phyloP scores from a whole-genome alignment of 1,140 invertebrate genomes.

The Phymastichus coffea region DNA sequence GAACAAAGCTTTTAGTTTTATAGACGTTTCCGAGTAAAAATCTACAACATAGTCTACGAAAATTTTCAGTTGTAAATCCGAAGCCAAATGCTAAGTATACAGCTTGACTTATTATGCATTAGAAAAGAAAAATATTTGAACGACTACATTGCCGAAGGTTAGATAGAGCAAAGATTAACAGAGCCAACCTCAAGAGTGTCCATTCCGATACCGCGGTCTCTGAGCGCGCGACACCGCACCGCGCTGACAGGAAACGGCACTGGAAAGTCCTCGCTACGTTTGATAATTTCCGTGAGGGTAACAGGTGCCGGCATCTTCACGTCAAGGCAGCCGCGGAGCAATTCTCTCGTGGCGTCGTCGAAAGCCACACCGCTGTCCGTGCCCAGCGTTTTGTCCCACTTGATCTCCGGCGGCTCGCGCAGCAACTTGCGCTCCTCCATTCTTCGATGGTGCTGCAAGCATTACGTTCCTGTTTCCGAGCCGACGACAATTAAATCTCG shows the following conservation, averaged over 20 bases:
- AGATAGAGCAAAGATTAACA: no score
- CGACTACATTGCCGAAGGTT: no score
- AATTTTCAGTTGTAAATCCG: no score
- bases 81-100: no score
- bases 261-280: slow-evolving; percentile 52
- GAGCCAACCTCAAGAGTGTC: slow-evolving; percentile 42
- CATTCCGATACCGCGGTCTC: slow-evolving; percentile 36
- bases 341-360: slow-evolving; percentile 45
- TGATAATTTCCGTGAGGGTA: slow-evolving; percentile 46
- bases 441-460: slow-evolving; percentile 10
- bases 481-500: no score
- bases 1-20: no score
- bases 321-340: slow-evolving; percentile 40
- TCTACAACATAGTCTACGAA: no score
- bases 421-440: not conserved
- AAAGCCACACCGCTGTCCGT: slow-evolving; percentile 44
- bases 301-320: slow-evolving; percentile 35
- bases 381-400: slow-evolving; percentile 46
- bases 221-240: slow-evolving; percentile 43
- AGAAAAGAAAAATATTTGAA: no score
- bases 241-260: slow-evolving; percentile 50
- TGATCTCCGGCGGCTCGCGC: slow-evolving; percentile 45
- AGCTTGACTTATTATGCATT: no score
- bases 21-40: no score
- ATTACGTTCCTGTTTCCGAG: no score